Evolutionary conservation across 2,113 vertebrate species (phyloP), one percentile per base, ranked within the genome.

Genomic region (Gorilla gorilla): DNA sequence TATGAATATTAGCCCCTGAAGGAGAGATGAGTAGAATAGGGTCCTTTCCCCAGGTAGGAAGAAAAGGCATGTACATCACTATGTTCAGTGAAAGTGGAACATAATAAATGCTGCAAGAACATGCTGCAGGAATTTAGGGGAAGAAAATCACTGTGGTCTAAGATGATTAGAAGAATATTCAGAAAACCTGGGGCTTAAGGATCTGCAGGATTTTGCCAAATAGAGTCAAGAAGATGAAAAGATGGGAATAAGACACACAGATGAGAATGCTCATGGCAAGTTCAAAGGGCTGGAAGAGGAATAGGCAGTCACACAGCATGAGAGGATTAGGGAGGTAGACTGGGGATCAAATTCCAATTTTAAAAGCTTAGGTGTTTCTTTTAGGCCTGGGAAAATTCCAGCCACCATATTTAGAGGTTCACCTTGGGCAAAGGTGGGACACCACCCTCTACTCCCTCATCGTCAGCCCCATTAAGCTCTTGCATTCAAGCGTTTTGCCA

Each of bases 111-210:
- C 50, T 79, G 8, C 20, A 64, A 55, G 43, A 81, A 57, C 83
- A 57, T 40, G 20, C 57, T 76, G 76, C 57, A 95, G 43, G 25
- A 75, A 92, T 55, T 80, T 87, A 86, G 35, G n/a, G 35, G 38
- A 89, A 86, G 68, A 61, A 92, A 96, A 70, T 59, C 70, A 66
- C 52, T 90, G 75, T 72, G 64, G 80, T 80, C 94, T 59, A 20
- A 27, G 61, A 23, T 90, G 88, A 96, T 92, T 88, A 59, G 52
- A 88, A 96, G 96, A 93, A 55, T 72, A 87, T 87, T 87, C 40
- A 66, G 43, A 90, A 97, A 96, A 92, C 13, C 50, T n/a, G 11
- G 18, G 40, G 48, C 55, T 86, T 89, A 52, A 70, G 30, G 43
- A 78, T 72, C 48, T 81, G 30, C 22, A 83, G 35, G 12, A 81